phyloP scores from a whole-genome alignment of 1,140 invertebrate genomes.

The Diachasma alloeum region DNA sequence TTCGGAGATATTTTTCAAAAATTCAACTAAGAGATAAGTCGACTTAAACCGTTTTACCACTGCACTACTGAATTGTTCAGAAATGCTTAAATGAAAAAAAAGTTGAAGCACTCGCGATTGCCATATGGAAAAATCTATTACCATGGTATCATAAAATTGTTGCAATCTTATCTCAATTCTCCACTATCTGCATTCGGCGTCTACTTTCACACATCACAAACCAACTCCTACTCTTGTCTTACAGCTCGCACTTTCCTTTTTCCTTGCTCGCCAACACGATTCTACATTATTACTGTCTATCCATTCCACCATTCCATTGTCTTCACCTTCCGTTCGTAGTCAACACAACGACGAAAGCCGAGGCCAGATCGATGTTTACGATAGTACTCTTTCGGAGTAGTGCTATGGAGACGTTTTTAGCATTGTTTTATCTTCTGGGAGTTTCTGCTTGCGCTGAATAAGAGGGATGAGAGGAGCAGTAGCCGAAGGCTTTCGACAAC shows the following conservation, averaged over 20 bases:
- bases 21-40: too few species aligned
- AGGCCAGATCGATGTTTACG: conserved; percentile 10
- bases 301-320: conserved; percentile 13
- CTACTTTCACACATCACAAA: too few species aligned
- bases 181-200: too few species aligned
- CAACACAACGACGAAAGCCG: not conserved
- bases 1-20: too few species aligned
- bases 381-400: not conserved
- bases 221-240: not conserved
- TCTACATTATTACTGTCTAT: conserved; percentile 5
- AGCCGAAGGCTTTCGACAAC: not conserved
- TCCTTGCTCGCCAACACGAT: not conserved
- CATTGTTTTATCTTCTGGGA: not conserved
- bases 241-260: not conserved
- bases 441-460: not conserved
- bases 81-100: too few species aligned
- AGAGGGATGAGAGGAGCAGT: not conserved
- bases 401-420: not conserved
- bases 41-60: too few species aligned
- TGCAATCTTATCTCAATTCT: too few species aligned
- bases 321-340: not conserved
- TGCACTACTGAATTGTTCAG: too few species aligned
- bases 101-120: too few species aligned
- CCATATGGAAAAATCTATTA: too few species aligned
- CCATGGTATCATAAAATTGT: too few species aligned